Evolutionary conservation across 53 echinoderm and acorn worm genomes (phyloP), one percentile per base, ranked within the genome.

Genomic region (Temnopleurus reevesii): DNA sequence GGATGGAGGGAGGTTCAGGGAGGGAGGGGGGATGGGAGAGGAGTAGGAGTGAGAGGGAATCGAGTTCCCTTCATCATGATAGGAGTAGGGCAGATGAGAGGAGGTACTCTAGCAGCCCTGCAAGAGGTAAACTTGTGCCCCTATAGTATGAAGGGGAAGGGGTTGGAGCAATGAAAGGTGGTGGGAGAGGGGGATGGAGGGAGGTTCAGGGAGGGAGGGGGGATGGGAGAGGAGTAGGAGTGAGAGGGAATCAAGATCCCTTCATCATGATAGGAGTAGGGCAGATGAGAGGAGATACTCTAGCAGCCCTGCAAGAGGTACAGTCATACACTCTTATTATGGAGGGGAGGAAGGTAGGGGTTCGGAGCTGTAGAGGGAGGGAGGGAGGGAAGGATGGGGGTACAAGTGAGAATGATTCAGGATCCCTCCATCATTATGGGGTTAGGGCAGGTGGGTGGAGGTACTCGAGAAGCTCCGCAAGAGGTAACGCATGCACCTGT

Each of bases 221-320:
- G 90, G 59, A 64, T 76, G 93, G 84, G 93, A 91, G 95, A 94
- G 93, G 90, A 95, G 93, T 89, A 90, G 81, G 84, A 93, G 93
- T 47, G 90, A 93, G 83, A 51, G 94, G 12, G 92, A 95, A 64
- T 63, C 93, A 81, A 93, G 91, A 36, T 26, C 64, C 15, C 46
- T 51, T 24, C 46, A 47, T 26, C 92, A 92, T 26, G 92, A 92
- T 33, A 92, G 94, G 71, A 56, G 88, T 51, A 19, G 77, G 6
- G 61, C n/a, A 15, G 92, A 92, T 15, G 81, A 83, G 56, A 89
- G 89, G 59, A 83, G 92, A 46, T 86, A 86, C 64, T 86, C 86
- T n/a, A 86, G 90, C 90, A 93, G 91, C 90, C 93, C 96, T 34
- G 92, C 94, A 15, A 94, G 96, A 90, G 96, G 96, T 96, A 89